A percentile compares a stretch with the other conserved stretches of the same genome.
These are phyloP conservation scores for Muscina levida DNA, from an alignment of 2,888 invertebrate species.

Conservation along the genomic window DNA sequence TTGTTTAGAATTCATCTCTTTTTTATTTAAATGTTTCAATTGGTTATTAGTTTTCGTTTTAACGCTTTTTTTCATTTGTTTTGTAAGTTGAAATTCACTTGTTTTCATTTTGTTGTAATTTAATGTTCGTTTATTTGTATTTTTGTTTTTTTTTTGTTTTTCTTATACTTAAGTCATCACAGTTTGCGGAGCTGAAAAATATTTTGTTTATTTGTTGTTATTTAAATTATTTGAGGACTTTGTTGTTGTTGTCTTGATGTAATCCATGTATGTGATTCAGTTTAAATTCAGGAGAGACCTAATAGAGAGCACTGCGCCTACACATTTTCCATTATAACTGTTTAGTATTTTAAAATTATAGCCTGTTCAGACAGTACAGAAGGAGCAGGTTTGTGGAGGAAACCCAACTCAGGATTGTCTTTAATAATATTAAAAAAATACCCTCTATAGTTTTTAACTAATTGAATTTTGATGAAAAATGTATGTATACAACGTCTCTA, in stretches of 20 bases:
- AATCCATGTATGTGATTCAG: constrained; percentile 53
- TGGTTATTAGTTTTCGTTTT: constrained; percentile 50
- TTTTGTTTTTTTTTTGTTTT: constrained; percentile 49
- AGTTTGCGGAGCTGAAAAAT: constrained; percentile 80
- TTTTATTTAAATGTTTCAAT: constrained; percentile 54
- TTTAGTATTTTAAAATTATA: neutral
- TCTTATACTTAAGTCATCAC: constrained; percentile 80
- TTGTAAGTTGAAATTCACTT: constrained; percentile 43
- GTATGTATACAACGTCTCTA: constrained; percentile 15
- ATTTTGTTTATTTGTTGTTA: constrained; percentile 69
- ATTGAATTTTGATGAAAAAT: constrained; percentile 26
- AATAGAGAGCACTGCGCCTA: too few species aligned
- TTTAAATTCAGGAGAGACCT: constrained; percentile 22
- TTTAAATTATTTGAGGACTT: constrained; percentile 62
- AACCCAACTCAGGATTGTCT: too few species aligned
- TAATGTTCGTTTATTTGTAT: constrained; percentile 70
- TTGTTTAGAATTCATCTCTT: constrained; percentile 43
- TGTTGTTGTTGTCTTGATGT: constrained; percentile 60
- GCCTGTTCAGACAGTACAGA: neutral
- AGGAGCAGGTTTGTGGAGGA: constrained; percentile 13
- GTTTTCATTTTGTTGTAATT: constrained; percentile 57
- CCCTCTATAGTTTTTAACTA: constrained; percentile 4
- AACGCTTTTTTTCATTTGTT: constrained; percentile 25
- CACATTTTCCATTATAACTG: too few species aligned
- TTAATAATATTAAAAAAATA: too few species aligned